Conservation (phyloP, 2,797 vertebrate genomes). For the Hypotaenidia philippensis region DNA sequence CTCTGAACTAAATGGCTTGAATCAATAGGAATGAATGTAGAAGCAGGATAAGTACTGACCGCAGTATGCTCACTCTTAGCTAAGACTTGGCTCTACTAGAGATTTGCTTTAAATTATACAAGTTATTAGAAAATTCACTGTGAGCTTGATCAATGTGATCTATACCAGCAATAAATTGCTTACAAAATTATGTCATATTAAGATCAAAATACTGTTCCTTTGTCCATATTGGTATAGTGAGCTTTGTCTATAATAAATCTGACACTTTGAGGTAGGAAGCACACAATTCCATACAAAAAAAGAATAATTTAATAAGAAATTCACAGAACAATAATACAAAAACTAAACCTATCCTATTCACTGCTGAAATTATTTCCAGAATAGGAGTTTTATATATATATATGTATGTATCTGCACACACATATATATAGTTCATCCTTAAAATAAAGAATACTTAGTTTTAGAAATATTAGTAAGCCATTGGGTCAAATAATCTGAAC, state of each 20-base stretch:
- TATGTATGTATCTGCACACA: too few relatives aligned
- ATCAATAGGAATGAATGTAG: conserved; percentile 20
- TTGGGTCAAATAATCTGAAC: neutral
- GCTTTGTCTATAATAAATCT: neutral
- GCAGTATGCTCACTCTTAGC: neutral
- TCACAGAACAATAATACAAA: neutral
- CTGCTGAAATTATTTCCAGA: conserved; percentile 18
- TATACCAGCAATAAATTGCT: neutral
- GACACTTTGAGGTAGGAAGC: neutral
- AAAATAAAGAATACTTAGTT: neutral
- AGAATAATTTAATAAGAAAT: conserved; percentile 28
- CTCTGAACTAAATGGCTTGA: conserved; percentile 25
- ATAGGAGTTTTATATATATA: neutral
- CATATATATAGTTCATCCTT: neutral
- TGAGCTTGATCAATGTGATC: neutral
- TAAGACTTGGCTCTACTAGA: neutral
- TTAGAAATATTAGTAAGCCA: neutral
- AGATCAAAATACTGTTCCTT: neutral
- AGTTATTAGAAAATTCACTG: neutral
- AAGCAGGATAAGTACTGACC: neutral
- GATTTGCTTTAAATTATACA: neutral
- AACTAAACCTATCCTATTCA: neutral
- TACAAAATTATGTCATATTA: neutral
- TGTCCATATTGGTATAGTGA: neutral
- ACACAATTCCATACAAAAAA: neutral